phyloP scores from a whole-genome alignment of 2,797 vertebrate species.

The Scolopax bukidnonensis region DNA sequence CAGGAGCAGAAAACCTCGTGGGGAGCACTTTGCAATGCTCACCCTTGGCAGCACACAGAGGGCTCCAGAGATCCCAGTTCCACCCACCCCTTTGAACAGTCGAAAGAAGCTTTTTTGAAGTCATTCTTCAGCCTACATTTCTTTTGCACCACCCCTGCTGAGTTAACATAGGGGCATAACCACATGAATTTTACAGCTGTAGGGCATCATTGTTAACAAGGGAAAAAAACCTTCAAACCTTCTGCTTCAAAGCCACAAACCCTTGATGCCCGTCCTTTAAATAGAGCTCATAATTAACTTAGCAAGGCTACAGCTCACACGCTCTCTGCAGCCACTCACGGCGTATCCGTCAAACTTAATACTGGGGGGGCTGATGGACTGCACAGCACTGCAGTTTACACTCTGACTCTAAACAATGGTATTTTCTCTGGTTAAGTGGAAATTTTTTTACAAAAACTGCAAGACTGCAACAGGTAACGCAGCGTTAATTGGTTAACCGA shows the following conservation, averaged over 20 bases:
- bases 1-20: not conserved
- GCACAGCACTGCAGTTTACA: not conserved
- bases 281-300: not conserved
- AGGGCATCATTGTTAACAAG: conserved; percentile 10
- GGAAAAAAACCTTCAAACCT: not conserved
- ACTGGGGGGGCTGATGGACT: not conserved
- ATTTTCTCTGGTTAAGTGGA: not conserved
- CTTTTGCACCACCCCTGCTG: not conserved
- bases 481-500: not conserved
- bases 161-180: not conserved
- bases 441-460: not conserved
- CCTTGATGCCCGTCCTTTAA: not conserved
- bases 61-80: not conserved
- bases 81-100: not conserved
- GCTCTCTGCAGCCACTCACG: not conserved
- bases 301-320: not conserved
- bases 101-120: not conserved
- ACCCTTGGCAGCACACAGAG: not conserved
- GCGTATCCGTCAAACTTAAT: not conserved
- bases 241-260: conserved; percentile 33
- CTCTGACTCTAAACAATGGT: not conserved
- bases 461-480: not conserved
- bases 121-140: not conserved
- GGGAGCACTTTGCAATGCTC: not conserved
- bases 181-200: conserved; percentile 44